Evolutionary conservation across 2,113 vertebrate species (phyloP).

Genomic region (Upupa epops): DNA sequence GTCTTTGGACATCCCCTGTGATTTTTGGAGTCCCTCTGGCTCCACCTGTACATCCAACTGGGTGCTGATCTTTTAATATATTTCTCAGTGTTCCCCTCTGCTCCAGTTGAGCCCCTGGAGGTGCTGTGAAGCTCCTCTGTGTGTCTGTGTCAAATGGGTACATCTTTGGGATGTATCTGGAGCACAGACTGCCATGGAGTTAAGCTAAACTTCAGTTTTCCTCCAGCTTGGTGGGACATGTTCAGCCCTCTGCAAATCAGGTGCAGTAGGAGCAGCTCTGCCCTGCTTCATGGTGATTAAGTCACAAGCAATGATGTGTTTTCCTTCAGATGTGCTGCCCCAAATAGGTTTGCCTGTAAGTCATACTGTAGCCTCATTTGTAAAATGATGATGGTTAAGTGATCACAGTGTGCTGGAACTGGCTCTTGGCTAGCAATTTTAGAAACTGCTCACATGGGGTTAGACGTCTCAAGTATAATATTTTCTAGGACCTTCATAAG

Average conservation of each 20-base stretch:
- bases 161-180: neutral
- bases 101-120: neutral
- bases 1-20: neutral
- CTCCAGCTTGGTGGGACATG: neutral
- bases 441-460: neutral
- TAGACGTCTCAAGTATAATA: neutral
- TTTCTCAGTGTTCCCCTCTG: neutral
- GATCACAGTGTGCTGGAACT: neutral
- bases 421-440: neutral
- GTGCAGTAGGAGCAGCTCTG: neutral
- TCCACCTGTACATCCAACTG: neutral
- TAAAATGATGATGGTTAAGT: neutral
- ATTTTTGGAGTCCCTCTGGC: neutral
- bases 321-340: neutral
- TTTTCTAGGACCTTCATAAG: neutral
- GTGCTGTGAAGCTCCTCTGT: neutral
- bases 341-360: neutral
- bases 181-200: neutral
- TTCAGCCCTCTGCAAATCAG: neutral
- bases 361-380: neutral
- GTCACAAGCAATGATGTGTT: neutral
- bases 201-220: neutral
- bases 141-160: neutral
- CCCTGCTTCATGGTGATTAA: neutral
- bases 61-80: neutral